phyloP scores from a whole-genome alignment of 2,888 invertebrate species.

The Liposcelis brunnea region DNA sequence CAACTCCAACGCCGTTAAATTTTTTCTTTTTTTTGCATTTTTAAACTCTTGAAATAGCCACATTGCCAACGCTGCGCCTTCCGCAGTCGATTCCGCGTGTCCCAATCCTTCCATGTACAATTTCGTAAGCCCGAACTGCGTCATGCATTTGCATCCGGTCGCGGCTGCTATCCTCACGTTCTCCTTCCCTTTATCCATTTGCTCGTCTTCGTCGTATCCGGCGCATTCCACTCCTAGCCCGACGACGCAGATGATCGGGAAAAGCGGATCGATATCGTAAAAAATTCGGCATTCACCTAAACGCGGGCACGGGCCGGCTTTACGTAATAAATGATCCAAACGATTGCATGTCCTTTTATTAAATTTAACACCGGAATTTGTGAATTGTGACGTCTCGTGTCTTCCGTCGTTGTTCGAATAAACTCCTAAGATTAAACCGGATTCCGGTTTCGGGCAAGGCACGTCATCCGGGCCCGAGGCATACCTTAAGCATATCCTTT shows the following conservation, averaged over 20 bases:
- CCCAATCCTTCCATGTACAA: constrained; percentile 31
- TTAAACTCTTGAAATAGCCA: constrained; percentile 57
- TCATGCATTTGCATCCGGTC: constrained; percentile 37
- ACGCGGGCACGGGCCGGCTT: constrained; percentile 31
- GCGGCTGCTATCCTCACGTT: constrained; percentile 52
- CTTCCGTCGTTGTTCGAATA: constrained; percentile 3
- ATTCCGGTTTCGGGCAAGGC: too few species aligned
- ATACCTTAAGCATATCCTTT: too few species aligned
- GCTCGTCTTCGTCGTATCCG: constrained; percentile 47
- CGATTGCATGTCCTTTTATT: constrained; percentile 35
- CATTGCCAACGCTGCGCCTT: constrained; percentile 49
- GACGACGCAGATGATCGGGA: constrained; percentile 50
- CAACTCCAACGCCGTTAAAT: constrained; percentile 31
- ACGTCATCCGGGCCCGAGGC: too few species aligned
- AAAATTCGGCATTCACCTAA: constrained; percentile 40
- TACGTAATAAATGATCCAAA: constrained; percentile 31
- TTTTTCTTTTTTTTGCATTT: constrained; percentile 22
- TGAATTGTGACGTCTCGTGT: constrained; percentile 6
- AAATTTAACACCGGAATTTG: constrained; percentile 34
- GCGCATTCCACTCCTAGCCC: constrained; percentile 53
- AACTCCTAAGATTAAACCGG: constrained; percentile 6
- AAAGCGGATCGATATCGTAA: constrained; percentile 43
- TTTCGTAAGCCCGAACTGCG: constrained; percentile 24
- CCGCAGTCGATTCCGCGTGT: constrained; percentile 60
- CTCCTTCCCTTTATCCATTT: constrained; percentile 56